These are phyloP conservation scores for Rhinophrynus dorsalis DNA, from an alignment of 2,797 vertebrate species.

Conservation along the genomic window DNA sequence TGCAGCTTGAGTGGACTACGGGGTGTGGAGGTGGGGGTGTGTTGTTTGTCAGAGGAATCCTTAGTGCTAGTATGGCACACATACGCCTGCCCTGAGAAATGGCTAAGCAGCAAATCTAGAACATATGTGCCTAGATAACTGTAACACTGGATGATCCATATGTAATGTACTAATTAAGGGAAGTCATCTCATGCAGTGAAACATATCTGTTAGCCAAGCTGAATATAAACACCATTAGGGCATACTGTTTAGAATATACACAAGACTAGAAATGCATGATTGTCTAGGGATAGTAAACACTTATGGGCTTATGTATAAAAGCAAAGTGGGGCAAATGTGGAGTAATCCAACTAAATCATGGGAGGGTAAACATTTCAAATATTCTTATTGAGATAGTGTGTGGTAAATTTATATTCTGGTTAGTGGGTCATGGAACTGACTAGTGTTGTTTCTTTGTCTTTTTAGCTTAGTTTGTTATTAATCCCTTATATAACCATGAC, in stretches of 20 bases:
- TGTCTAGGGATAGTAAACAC: too few species aligned
- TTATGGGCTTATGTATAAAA: too few species aligned
- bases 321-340: too few species aligned
- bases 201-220: not conserved
- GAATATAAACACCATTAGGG: not conserved
- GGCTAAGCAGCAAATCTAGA: conserved; percentile 20
- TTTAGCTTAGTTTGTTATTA: too few species aligned
- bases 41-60: conserved; percentile 7
- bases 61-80: not conserved
- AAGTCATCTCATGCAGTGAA: not conserved
- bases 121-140: conserved; percentile 12
- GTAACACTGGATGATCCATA: not conserved
- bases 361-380: too few species aligned
- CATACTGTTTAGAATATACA: not conserved
- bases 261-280: too few species aligned
- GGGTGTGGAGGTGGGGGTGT: not conserved
- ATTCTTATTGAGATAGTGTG: too few species aligned
- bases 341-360: too few species aligned
- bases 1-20: conserved; percentile 52
- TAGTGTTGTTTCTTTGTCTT: too few species aligned
- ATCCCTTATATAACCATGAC: too few species aligned
- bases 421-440: too few species aligned
- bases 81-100: not conserved
- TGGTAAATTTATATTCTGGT: too few species aligned
- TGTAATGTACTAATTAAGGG: not conserved